phyloP scores from a whole-genome alignment of 2,113 vertebrate species.

The Nesogale talazaci region DNA sequence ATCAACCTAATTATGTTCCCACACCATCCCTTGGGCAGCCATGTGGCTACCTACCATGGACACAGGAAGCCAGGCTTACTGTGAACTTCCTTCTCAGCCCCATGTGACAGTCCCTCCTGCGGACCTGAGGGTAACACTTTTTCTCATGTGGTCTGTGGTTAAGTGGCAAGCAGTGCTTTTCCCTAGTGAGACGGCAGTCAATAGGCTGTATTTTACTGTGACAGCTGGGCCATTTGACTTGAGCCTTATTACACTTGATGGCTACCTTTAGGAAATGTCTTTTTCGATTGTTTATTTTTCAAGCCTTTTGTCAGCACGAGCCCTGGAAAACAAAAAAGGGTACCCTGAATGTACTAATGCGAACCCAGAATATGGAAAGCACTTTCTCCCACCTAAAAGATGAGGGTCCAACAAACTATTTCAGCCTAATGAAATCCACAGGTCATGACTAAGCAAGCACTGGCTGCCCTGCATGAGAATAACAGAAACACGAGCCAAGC shows the following conservation, averaged over 20 bases:
- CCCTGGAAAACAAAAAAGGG: constrained; percentile 79
- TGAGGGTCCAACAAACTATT: neutral
- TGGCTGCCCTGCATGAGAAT: neutral
- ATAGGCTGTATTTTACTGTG: constrained; percentile 85
- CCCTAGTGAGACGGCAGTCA: constrained; percentile 85
- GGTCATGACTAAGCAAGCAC: neutral
- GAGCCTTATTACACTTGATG: constrained; percentile 88
- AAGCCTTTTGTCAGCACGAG: constrained; percentile 83
- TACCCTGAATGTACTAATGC: constrained; percentile 76
- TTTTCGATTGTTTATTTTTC: constrained; percentile 87
- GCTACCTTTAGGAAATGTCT: constrained; percentile 88
- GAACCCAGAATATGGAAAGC: constrained; percentile 10
- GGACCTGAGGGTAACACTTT: constrained; percentile 83
- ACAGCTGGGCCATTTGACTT: constrained; percentile 86
- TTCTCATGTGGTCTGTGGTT: constrained; percentile 82
- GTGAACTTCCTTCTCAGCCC: constrained; percentile 45
- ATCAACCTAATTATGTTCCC: neutral
- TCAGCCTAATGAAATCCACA: constrained; percentile 38
- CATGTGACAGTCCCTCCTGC: constrained; percentile 78
- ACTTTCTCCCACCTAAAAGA: neutral
- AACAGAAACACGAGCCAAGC: constrained; percentile 15
- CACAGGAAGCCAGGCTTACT: neutral
- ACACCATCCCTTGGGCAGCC: neutral
- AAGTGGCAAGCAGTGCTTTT: constrained; percentile 86
- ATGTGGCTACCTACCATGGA: constrained; percentile 10